These are phyloP conservation scores for Megaleporinus macrocephalus DNA, from an alignment of 2,113 vertebrate genomes.

Conservation along the genomic window DNA sequence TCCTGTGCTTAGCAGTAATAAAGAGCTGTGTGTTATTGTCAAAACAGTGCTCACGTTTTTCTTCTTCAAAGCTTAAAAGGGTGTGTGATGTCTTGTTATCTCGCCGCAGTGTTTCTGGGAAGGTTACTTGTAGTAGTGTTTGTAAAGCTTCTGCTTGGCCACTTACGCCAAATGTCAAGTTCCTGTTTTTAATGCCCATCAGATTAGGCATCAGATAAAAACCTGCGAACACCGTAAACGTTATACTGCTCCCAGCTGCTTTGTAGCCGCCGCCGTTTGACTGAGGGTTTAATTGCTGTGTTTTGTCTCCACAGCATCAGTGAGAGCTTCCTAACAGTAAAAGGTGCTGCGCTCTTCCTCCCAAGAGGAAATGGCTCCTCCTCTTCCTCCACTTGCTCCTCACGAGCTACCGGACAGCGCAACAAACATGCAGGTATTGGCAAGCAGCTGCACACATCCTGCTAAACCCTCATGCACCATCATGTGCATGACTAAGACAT, in stretches of 20 bases:
- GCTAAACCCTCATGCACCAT: not conserved
- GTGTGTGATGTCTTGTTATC: too few relatives aligned
- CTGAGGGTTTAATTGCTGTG: not conserved
- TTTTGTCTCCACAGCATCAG: slow-evolving; percentile 83
- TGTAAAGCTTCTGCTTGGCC: too few relatives aligned
- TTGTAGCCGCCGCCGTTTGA: not conserved
- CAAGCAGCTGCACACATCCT: too few relatives aligned
- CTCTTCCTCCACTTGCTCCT: slow-evolving; percentile 82
- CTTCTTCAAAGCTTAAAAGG: too few relatives aligned
- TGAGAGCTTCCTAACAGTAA: slow-evolving; percentile 97
- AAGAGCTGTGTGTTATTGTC: too few relatives aligned
- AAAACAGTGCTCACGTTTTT: too few relatives aligned
- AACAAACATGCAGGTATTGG: slow-evolving; percentile 94
- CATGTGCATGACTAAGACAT: not conserved
- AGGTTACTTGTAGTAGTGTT: too few relatives aligned
- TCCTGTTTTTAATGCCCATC: slow-evolving; percentile 1
- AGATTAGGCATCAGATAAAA: slow-evolving; percentile 10
- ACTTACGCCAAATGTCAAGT: not conserved
- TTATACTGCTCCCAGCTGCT: not conserved
- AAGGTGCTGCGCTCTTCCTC: slow-evolving; percentile 96
- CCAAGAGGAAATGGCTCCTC: slow-evolving; percentile 91
- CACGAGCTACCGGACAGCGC: slow-evolving; percentile 84
- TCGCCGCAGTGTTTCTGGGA: too few relatives aligned
- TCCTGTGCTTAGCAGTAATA: too few relatives aligned
- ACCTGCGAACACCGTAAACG: not conserved